Evolutionary conservation across 2,888 invertebrate genomes (phyloP), one percentile per base, ranked within the genome.

Genomic region (Abscondita cerata): DNA sequence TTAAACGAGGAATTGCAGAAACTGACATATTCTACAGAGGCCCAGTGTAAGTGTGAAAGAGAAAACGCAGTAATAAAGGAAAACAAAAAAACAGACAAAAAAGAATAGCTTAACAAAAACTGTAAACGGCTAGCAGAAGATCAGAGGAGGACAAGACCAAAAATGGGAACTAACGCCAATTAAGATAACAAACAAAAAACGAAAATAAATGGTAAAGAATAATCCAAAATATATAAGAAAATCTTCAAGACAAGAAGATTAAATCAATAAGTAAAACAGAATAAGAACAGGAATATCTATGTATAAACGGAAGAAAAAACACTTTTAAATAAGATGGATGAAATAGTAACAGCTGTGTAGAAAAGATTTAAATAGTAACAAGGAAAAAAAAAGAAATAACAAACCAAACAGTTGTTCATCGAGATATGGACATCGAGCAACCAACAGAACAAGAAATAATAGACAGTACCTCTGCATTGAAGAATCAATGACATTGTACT

Each of bases 371-470:
- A 36, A 36, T 11, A 36, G 11, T 11, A n/a, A 9, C 12, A 13
- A 36, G 12, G 36, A 36, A 36, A 36, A 36, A 36, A 36, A 13
- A 36, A 36, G 36, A n/a, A 36, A 36, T n/a, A 36, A 36, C 36
- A 13, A 36, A 36, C 3, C 36, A n/a, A 36, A 36, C 12, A 36
- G 36, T 36, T 9, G 36, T 9, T 11, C 36, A 9, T 11, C n/a
- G 12, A 36, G 36, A 36, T n/a, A 36, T 36, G 36, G 36, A 36
- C 36, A 36, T 36, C 3, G 36, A 36, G 11, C 36, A 36, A 9
- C 36, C 36, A 36, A 36, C 36, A 36, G 36, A 36, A 36, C 36
- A 36, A 36, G 36, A 36, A 9, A 36, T 36, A 36, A 36, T 36
- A 36, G 36, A 9, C 36, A 36, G n/a, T 36, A 36, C 12, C 11